Conservation (phyloP, 2,888 invertebrate genomes). For the Hofmannophila pseudospretella region DNA sequence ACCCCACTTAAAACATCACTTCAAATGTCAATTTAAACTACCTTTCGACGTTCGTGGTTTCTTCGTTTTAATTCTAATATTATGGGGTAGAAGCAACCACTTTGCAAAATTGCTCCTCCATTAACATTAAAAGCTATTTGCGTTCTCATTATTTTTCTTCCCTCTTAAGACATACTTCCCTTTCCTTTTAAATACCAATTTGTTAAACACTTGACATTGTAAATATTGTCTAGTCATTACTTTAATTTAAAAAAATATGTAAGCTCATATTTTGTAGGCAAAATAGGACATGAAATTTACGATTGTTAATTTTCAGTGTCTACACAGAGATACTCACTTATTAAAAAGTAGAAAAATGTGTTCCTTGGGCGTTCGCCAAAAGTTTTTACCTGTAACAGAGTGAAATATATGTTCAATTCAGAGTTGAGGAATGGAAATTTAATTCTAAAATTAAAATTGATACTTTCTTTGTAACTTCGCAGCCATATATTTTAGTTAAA, state of each 20-base stretch:
- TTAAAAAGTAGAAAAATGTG: constrained; percentile 19
- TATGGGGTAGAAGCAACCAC: constrained; percentile 4
- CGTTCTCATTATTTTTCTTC: constrained; percentile 1
- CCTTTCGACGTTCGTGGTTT: too few species aligned
- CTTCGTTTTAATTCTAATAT: constrained; percentile 1
- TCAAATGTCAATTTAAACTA: too few species aligned
- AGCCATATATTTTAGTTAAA: too few species aligned
- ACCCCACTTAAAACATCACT: too few species aligned
- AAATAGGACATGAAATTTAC: constrained; percentile 1
- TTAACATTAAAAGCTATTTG: constrained; percentile 6
- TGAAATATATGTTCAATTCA: constrained; percentile 16
- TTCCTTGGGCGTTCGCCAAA: constrained; percentile 24
- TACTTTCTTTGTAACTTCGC: too few species aligned
- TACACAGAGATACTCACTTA: constrained; percentile 19
- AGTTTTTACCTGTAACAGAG: constrained; percentile 29
- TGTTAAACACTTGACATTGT: background rate
- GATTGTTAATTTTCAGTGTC: constrained; percentile 4
- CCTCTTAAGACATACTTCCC: background rate
- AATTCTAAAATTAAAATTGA: constrained; percentile 1
- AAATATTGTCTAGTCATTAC: background rate
- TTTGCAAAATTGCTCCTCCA: constrained; percentile 3
- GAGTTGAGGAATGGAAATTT: constrained; percentile 3
- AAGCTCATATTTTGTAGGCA: background rate
- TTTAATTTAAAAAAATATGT: too few species aligned
- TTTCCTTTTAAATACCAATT: background rate